A percentile compares a stretch with the other conserved stretches of the same genome.
phyloP scores from a whole-genome alignment of 30 jellyfish, hydroid and myxozoan genomes.

The Aurelia aurita region DNA sequence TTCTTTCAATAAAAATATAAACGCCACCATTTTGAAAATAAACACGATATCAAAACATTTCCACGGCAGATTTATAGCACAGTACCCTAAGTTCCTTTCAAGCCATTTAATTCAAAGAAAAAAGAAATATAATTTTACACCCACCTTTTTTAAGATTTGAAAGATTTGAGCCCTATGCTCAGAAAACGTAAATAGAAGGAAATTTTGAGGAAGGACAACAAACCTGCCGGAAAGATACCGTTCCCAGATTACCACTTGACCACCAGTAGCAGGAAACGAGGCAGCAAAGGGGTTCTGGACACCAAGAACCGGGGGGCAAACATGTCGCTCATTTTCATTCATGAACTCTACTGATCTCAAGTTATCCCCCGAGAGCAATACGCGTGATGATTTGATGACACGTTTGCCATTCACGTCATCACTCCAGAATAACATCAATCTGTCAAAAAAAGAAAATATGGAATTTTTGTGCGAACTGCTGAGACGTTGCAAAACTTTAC shows the following conservation, averaged over 20 bases:
- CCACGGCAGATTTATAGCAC: too few relatives aligned
- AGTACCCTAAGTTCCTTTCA: too few relatives aligned
- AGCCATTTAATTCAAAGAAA: too few relatives aligned
- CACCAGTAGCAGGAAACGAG: constrained; percentile 37
- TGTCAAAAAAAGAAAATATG: background rate
- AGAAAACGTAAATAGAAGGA: background rate
- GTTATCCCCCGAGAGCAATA: background rate
- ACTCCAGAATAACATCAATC: constrained; percentile 64
- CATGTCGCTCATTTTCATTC: constrained; percentile 18
- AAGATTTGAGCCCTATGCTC: too few relatives aligned
- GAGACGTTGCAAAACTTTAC: too few relatives aligned
- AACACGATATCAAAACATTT: too few relatives aligned
- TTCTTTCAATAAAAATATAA: too few relatives aligned
- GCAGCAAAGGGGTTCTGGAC: constrained; percentile 40
- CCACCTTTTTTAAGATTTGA: too few relatives aligned
- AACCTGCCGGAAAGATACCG: constrained; percentile 34
- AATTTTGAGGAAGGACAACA: background rate
- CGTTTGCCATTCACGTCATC: constrained; percentile 52
- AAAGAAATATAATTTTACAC: too few relatives aligned
- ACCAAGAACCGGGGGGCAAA: constrained; percentile 47
- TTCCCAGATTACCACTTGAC: constrained; percentile 68
- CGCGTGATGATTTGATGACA: constrained; percentile 55
- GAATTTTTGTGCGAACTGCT: too few relatives aligned
- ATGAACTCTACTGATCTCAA: constrained; percentile 32
- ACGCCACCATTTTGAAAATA: too few relatives aligned